A percentile compares a stretch with the other conserved stretches of the same genome.
Evolutionary conservation across 2,888 invertebrate species (phyloP).

Genomic region (Cetonia aurata): DNA sequence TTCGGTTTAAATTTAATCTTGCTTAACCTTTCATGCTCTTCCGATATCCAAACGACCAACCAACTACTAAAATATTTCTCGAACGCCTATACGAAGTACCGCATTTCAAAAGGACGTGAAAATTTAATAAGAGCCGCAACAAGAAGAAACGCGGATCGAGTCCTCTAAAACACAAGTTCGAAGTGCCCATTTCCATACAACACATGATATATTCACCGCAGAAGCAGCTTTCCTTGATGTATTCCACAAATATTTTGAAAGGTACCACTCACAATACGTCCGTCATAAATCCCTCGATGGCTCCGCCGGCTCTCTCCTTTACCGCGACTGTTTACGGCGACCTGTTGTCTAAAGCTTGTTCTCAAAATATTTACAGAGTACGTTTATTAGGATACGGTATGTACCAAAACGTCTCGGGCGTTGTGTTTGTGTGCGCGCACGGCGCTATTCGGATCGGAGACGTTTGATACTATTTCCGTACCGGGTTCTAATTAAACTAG

Average conservation of each 20-base stretch:
- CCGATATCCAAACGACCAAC: no score
- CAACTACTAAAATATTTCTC: no score
- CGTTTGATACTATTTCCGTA: conserved; percentile 1
- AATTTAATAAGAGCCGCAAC: conserved; percentile 19
- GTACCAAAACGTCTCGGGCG: neutral
- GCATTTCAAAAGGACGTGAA: neutral
- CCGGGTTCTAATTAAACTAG: conserved; percentile 14
- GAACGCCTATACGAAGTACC: no score
- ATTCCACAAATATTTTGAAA: conserved; percentile 27
- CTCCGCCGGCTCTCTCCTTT: neutral
- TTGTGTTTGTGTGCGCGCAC: neutral
- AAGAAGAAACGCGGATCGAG: neutral
- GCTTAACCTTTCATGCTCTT: no score
- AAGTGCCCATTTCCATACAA: neutral
- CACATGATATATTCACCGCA: neutral
- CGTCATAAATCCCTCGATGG: conserved; percentile 21
- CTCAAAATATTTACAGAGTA: conserved; percentile 24
- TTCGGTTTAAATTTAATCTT: no score
- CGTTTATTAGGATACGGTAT: neutral
- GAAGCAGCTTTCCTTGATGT: conserved; percentile 14
- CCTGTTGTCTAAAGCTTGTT: conserved; percentile 15
- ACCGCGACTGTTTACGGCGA: conserved; percentile 15
- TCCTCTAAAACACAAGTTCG: conserved; percentile 9
- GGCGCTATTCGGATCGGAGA: conserved; percentile 3
- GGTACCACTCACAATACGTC: conserved; percentile 13